Evolutionary conservation across 2,888 invertebrate species (phyloP).

Genomic region (Rugalucina vietnamica): DNA sequence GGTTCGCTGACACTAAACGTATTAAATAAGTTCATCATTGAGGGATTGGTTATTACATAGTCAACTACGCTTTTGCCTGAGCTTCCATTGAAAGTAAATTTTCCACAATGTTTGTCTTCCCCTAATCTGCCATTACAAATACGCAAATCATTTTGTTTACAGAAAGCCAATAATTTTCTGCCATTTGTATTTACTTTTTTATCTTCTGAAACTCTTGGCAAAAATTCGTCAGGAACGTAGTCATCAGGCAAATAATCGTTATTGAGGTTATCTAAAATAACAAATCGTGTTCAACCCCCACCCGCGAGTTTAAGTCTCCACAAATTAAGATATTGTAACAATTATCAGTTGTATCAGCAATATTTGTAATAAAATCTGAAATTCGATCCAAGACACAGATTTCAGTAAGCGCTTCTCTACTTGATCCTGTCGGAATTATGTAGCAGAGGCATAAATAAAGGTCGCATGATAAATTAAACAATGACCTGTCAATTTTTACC

Average conservation of each 20-base stretch:
- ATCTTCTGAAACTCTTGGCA: background rate
- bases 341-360: background rate
- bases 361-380: background rate
- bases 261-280: background rate
- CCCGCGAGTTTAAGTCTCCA: background rate
- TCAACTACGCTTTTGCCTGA: background rate
- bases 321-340: slow-evolving; percentile 4
- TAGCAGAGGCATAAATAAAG: background rate
- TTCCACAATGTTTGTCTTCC: background rate
- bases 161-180: background rate
- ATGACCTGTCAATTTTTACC: background rate
- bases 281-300: background rate
- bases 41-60: background rate
- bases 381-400: background rate
- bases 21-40: background rate
- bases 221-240: background rate
- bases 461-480: background rate
- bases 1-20: background rate
- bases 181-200: background rate
- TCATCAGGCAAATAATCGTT: background rate
- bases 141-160: background rate
- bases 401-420: background rate
- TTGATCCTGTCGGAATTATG: background rate
- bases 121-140: slow-evolving; percentile 4
- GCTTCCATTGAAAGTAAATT: background rate